These are phyloP conservation scores for Tangara arthus DNA, from an alignment of 2,797 vertebrate genomes.

Conservation along the genomic window DNA sequence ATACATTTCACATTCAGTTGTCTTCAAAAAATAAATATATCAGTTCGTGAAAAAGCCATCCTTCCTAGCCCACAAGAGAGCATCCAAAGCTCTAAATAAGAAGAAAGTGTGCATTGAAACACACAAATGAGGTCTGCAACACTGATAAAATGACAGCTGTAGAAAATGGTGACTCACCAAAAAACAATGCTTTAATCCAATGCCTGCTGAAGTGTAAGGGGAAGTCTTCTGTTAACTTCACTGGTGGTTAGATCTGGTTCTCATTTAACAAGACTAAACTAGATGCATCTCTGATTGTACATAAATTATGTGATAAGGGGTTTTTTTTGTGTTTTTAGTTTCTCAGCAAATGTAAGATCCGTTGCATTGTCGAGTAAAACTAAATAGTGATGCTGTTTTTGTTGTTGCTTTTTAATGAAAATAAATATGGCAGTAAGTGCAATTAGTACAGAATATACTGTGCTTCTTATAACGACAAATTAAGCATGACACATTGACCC, in stretches of 20 bases:
- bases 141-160: slow-evolving; percentile 58
- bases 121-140: neutral
- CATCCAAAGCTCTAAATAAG: neutral
- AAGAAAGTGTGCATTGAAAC: neutral
- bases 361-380: neutral
- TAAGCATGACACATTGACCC: slow-evolving; percentile 1
- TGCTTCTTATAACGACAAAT: slow-evolving; percentile 1
- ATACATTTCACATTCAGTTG: neutral
- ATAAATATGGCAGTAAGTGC: neutral
- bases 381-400: neutral
- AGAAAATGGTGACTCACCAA: slow-evolving; percentile 48
- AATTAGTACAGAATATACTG: slow-evolving; percentile 35
- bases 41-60: neutral
- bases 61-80: neutral
- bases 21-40: neutral
- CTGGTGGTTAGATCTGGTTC: slow-evolving; percentile 34
- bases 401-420: neutral
- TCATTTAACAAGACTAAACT: slow-evolving; percentile 18
- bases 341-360: neutral
- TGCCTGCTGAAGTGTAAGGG: slow-evolving; percentile 44
- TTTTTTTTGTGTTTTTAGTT: neutral
- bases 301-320: neutral
- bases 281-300: neutral
- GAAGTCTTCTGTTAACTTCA: slow-evolving; percentile 52
- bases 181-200: slow-evolving; percentile 59